These are phyloP conservation scores for Saturnia pavonia DNA, from an alignment of 2,888 invertebrate genomes.

Conservation along the genomic window DNA sequence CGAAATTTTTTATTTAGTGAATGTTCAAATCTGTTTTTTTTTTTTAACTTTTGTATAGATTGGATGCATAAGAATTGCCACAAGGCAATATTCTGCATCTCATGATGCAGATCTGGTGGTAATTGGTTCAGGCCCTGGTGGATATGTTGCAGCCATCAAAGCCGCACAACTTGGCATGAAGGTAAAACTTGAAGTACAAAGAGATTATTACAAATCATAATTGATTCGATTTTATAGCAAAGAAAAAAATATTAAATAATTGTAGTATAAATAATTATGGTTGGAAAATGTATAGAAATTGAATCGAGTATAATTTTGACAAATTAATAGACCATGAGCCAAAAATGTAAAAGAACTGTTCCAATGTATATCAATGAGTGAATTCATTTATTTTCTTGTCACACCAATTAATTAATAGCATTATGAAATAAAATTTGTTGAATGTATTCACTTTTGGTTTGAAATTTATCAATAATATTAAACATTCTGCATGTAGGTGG, in stretches of 20 bases:
- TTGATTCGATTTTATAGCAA: neutral
- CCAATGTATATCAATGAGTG: neutral
- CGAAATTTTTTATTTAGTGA: neutral
- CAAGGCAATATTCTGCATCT: constrained; percentile 85
- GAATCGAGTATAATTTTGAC: neutral
- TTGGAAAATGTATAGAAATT: neutral
- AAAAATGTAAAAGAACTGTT: neutral
- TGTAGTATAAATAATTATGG: neutral
- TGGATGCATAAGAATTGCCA: constrained; percentile 56
- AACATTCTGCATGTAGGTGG: constrained; percentile 83
- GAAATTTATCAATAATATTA: neutral
- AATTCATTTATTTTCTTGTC: neutral
- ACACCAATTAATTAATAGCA: neutral
- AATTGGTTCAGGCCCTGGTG: constrained; percentile 99
- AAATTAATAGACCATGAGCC: neutral
- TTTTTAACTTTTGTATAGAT: constrained; percentile 43
- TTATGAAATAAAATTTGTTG: neutral
- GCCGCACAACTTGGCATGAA: constrained; percentile 99
- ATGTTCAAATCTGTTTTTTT: neutral
- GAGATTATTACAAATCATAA: neutral
- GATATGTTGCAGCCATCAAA: constrained; percentile 99
- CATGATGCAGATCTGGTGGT: constrained; percentile 97
- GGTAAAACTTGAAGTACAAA: constrained; percentile 67
- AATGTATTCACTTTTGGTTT: neutral
- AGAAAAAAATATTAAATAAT: neutral